phyloP scores from a whole-genome alignment of 1,140 invertebrate genomes.

The Apocrypta bakeri region DNA sequence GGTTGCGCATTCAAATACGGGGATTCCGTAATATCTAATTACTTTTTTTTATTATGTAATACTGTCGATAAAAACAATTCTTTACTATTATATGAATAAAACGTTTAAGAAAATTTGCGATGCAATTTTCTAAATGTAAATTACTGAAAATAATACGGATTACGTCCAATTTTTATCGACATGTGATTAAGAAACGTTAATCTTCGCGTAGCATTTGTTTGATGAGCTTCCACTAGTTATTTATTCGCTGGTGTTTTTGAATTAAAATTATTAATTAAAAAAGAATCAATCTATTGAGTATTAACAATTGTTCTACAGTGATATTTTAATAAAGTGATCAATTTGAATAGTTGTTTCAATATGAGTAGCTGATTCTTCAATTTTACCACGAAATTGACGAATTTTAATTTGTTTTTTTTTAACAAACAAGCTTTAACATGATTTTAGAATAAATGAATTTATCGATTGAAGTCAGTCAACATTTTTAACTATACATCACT shows the following conservation, averaged over 20 bases:
- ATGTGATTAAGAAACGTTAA: constrained; percentile 1
- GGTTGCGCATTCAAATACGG: neutral
- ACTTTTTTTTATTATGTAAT: constrained; percentile 1
- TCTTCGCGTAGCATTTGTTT: constrained; percentile 7
- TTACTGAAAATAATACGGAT: neutral
- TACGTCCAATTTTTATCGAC: neutral
- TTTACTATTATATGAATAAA: neutral
- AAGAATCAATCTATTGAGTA: neutral
- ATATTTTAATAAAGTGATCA: neutral
- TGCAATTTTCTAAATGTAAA: constrained; percentile 15
- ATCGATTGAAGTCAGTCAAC: neutral
- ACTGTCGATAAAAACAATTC: neutral
- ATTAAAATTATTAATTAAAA: constrained; percentile 1
- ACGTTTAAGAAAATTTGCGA: neutral
- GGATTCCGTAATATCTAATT: neutral
- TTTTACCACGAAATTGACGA: neutral
- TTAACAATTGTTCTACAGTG: neutral
- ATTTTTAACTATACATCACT: neutral
- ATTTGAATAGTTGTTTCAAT: neutral
- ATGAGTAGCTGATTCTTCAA: neutral
- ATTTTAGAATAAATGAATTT: neutral
- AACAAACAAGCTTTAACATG: neutral
- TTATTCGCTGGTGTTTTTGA: neutral
- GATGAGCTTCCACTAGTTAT: neutral
- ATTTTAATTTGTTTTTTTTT: neutral